Base-by-base conservation (phyloP, 2,888 invertebrate genomes). In the Seira musarum region DNA sequence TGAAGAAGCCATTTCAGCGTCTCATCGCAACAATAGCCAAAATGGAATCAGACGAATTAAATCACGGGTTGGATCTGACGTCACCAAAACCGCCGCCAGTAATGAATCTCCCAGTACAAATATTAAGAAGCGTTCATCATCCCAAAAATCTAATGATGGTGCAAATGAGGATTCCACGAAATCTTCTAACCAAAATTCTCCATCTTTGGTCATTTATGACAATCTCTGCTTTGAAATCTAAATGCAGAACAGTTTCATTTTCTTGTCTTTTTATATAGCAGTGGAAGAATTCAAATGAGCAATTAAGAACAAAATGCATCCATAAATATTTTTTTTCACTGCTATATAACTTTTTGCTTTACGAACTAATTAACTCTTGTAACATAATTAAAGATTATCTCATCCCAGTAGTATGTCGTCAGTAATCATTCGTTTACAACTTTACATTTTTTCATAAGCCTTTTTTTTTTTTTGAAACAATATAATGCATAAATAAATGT, bases 1-100 rank as follows among this genome's bases (percentile, higher is more conserved):
- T 30, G 96, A 96, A 71, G 88, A 88, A 30, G 81, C 84, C 21
- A 40, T 74, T 24, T 40, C 66, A 2, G 68, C 49, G 2, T 19
- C 65, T 71, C 80, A 75, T 63, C 66, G 75, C 8, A 80, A 76
- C 35, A 67, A 80, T 1, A 71, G 75, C 53, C 80, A 80, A 76
- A 74, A 40, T 66, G 80, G 65, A 13, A 63, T 72, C 24, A 71
- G 53, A 49, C 53, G 24, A 5, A 5, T 46, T 3, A 80, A 80
- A 67, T 64, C 73, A 19, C 61, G 69, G 68, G 70, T n/a, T 25
- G 70, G 63, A 57, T 13, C 40, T 13, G 40, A 40, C 40, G 57
- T n/a, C 57, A 57, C 57, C 8, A 57, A n/a, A 6, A 57, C 6
- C 17, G 57, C 57, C 21, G 80, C 68, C 68, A 68, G 63, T 63